Evolutionary conservation across 2,888 invertebrate genomes (phyloP).

Genomic region (Zygaena filipendulae): DNA sequence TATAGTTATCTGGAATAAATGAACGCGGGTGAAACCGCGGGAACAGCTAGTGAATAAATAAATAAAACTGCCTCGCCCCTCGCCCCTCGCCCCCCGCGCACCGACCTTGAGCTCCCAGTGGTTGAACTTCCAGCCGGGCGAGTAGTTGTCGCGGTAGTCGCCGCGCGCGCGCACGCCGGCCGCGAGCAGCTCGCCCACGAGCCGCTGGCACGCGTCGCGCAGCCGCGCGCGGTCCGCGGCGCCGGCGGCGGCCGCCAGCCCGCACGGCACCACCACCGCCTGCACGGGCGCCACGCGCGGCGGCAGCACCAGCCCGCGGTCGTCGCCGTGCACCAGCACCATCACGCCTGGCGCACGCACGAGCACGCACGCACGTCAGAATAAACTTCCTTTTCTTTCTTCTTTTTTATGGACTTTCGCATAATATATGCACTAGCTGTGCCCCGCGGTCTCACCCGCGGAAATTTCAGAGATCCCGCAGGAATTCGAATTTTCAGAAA

Average conservation of each 20-base stretch:
- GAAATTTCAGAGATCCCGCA: too few relatives aligned
- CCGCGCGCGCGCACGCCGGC: slow-evolving; percentile 81
- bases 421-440: too few relatives aligned
- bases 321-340: slow-evolving; percentile 95
- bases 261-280: slow-evolving; percentile 94
- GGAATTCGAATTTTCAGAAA: too few relatives aligned
- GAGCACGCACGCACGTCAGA: too few relatives aligned
- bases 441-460: too few relatives aligned
- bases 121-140: slow-evolving; percentile 99
- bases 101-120: slow-evolving; percentile 97
- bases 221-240: slow-evolving; percentile 77
- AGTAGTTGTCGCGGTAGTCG: slow-evolving; percentile 94
- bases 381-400: too few relatives aligned
- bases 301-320: slow-evolving; percentile 95
- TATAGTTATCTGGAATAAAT: too few relatives aligned
- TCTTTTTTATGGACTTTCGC: too few relatives aligned
- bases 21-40: too few relatives aligned
- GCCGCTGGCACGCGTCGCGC: slow-evolving; percentile 73
- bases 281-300: slow-evolving; percentile 92
- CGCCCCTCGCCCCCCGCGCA: too few relatives aligned
- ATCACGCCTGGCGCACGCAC: slow-evolving; percentile 80
- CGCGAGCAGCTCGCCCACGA: slow-evolving; percentile 72
- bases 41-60: too few relatives aligned
- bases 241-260: slow-evolving; percentile 86
- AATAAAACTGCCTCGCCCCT: too few relatives aligned